Conservation (phyloP, 2,113 vertebrate species). For the Nesogale talazaci region DNA sequence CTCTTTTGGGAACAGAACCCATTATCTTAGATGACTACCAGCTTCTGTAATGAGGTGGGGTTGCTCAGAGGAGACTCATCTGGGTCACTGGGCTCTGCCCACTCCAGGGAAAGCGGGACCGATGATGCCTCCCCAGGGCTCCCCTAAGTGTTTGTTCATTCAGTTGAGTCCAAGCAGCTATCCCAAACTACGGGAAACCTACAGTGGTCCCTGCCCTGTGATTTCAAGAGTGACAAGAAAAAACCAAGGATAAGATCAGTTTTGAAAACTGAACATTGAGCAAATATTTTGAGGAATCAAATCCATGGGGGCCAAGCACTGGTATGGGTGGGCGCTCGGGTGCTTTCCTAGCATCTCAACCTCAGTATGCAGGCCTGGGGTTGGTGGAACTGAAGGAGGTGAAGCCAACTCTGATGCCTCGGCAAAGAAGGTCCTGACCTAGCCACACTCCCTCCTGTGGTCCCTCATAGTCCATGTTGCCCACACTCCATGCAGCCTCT, state of each 20-base stretch:
- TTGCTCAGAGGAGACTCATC: neutral
- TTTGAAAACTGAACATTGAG: constrained; percentile 20
- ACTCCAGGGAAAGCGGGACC: neutral
- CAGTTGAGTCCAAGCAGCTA: neutral
- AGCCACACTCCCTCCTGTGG: neutral
- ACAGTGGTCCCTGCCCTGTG: neutral
- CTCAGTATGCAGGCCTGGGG: neutral
- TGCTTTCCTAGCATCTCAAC: neutral
- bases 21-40: constrained; percentile 37
- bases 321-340: no score
- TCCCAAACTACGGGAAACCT: neutral
- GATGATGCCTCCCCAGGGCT: neutral
- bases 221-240: neutral
- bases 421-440: neutral
- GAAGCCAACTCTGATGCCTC: neutral
- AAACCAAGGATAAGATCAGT: neutral
- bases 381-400: neutral
- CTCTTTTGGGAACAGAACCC: constrained; percentile 20
- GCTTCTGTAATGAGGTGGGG: constrained; percentile 23
- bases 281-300: neutral
- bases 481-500: neutral
- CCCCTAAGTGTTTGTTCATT: constrained; percentile 6
- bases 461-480: neutral
- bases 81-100: neutral
- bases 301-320: neutral